Evolutionary conservation across 1,140 invertebrate species (phyloP).

Genomic region (Elymnias hypermnestra): DNA sequence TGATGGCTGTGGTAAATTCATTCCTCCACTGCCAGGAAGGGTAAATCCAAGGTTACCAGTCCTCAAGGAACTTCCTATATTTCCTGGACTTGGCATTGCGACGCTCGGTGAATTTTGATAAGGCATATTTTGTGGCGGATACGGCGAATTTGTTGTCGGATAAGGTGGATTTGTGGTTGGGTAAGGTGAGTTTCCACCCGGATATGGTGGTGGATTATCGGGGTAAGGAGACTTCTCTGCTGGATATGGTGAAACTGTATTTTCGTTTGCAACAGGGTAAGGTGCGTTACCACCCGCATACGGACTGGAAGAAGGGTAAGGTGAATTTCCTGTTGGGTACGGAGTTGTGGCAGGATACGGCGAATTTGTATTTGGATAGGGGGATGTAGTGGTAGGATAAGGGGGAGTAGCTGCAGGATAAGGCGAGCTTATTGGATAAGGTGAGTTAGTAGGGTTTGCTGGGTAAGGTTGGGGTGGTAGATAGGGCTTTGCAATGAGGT

Average conservation of each 20-base stretch:
- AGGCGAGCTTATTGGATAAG: constrained; percentile 5
- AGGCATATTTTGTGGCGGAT: constrained; percentile 19
- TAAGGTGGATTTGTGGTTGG: constrained; percentile 9
- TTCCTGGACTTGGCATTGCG: background rate
- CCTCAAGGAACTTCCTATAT: constrained; percentile 18
- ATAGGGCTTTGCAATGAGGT: too few relatives aligned
- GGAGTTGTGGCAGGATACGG: constrained; percentile 10
- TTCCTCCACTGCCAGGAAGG: constrained; percentile 12
- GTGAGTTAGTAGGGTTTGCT: background rate
- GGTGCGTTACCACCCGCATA: constrained; percentile 12
- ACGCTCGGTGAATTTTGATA: constrained; percentile 12
- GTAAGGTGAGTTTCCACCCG: constrained; percentile 17
- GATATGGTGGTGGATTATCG: constrained; percentile 21
- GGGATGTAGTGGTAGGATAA: background rate
- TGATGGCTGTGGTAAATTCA: background rate
- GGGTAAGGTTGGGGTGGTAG: constrained; percentile 14
- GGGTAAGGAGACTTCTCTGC: constrained; percentile 19
- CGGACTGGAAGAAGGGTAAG: constrained; percentile 7
- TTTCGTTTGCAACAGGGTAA: constrained; percentile 9
- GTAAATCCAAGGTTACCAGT: constrained; percentile 38
- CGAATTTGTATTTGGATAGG: constrained; percentile 4
- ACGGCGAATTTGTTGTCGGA: constrained; percentile 21
- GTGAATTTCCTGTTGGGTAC: constrained; percentile 8
- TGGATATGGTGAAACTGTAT: constrained; percentile 28
- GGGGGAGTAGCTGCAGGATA: background rate